Conservation (phyloP, 2,797 vertebrate species). For the Sebastes taczanowskii region DNA sequence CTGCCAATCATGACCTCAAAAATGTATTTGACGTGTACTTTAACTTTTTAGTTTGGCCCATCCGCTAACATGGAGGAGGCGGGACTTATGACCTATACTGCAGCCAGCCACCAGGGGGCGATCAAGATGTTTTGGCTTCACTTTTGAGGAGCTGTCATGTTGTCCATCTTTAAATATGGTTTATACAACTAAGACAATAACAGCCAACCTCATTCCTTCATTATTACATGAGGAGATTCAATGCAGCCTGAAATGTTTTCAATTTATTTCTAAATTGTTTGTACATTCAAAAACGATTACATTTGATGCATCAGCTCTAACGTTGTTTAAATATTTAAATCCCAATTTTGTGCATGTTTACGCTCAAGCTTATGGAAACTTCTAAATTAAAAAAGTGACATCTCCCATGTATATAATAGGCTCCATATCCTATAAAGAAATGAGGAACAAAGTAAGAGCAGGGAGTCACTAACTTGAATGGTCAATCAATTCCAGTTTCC, state of each 20-base stretch:
- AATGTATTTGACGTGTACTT: no score
- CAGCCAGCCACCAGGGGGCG: no score
- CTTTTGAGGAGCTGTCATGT: no score
- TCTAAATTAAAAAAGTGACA: background rate
- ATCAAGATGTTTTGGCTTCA: no score
- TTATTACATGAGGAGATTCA: background rate
- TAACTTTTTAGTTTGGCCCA: no score
- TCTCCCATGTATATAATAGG: background rate
- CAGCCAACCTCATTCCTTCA: background rate
- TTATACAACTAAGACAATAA: background rate
- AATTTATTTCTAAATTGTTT: background rate
- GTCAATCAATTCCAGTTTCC: conserved; percentile 18
- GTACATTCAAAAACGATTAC: background rate
- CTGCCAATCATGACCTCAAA: no score
- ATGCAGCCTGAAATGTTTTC: background rate
- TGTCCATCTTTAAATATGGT: no score
- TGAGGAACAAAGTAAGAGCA: background rate
- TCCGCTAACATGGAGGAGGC: rapidly evolving
- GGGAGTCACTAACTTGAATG: background rate
- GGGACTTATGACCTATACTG: no score
- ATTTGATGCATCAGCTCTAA: background rate
- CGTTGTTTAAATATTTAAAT: background rate
- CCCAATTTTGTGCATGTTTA: background rate
- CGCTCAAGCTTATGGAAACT: background rate
- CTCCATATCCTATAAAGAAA: background rate